phyloP scores from a whole-genome alignment of 1,140 invertebrate species.

The Sitodiplosis mosellana region DNA sequence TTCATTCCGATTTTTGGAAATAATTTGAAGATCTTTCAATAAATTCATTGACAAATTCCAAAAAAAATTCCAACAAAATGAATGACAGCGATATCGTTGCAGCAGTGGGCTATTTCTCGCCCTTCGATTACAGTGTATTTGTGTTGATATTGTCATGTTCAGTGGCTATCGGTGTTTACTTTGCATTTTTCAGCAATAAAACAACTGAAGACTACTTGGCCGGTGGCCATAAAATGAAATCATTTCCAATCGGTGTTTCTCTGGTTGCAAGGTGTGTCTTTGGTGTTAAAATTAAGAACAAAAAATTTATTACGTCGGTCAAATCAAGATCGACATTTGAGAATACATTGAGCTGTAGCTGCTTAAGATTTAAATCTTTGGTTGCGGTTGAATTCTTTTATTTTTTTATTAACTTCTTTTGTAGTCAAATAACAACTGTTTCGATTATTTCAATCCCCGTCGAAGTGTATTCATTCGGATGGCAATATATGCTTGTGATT shows the following conservation, averaged over 20 bases:
- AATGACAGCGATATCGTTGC: too few relatives aligned
- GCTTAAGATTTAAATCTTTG: too few relatives aligned
- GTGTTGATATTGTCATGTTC: neutral
- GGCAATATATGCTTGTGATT: conserved; percentile 41
- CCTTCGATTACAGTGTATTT: neutral
- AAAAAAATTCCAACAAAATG: too few relatives aligned
- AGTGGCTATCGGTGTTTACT: neutral
- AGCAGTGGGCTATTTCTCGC: neutral
- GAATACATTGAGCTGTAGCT: too few relatives aligned
- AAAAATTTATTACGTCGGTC: too few relatives aligned
- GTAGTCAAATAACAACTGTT: conserved; percentile 67
- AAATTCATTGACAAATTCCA: too few relatives aligned
- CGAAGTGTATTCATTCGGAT: conserved; percentile 61
- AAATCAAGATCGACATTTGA: too few relatives aligned
- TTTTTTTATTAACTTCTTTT: too few relatives aligned
- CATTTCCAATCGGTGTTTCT: conserved; percentile 44
- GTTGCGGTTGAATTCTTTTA: too few relatives aligned
- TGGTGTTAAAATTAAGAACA: too few relatives aligned
- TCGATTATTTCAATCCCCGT: conserved; percentile 59
- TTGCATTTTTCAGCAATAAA: conserved; percentile 23
- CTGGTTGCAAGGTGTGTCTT: conserved; percentile 43
- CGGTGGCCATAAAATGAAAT: conserved; percentile 39
- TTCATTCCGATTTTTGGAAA: too few relatives aligned
- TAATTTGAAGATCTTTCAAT: too few relatives aligned
- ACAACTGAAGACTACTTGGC: conserved; percentile 39